These are phyloP conservation scores for Xiphias gladius DNA, from an alignment of 2,113 vertebrate species.

Conservation along the genomic window DNA sequence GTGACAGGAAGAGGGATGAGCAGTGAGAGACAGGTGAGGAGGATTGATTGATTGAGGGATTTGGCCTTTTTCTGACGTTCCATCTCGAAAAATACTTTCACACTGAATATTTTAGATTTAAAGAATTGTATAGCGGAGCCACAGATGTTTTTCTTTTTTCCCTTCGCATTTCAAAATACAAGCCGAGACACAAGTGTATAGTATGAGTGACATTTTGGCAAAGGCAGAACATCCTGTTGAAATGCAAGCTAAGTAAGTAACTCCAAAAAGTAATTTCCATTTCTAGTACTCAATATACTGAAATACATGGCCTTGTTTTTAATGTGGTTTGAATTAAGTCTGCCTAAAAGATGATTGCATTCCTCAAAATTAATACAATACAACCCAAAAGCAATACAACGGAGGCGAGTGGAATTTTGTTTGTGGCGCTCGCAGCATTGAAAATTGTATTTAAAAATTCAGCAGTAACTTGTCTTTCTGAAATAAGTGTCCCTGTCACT, in stretches of 20 bases:
- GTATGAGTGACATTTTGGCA: slow-evolving; percentile 36
- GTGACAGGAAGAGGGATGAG: slow-evolving; percentile 20
- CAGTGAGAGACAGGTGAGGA: not conserved
- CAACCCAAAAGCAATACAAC: not conserved
- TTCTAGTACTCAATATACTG: too few species aligned
- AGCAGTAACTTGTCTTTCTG: not conserved
- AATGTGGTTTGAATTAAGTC: not conserved
- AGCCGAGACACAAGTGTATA: not conserved
- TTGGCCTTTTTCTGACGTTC: slow-evolving; percentile 43
- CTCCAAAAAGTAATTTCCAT: not conserved
- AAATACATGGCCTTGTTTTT: not conserved
- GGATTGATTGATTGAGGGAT: slow-evolving; percentile 38
- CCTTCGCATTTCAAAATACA: slow-evolving; percentile 23
- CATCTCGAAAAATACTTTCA: slow-evolving; percentile 26
- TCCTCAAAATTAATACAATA: not conserved
- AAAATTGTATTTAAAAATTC: not conserved
- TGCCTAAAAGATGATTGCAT: slow-evolving; percentile 6
- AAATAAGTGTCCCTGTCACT: not conserved
- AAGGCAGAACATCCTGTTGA: slow-evolving; percentile 18
- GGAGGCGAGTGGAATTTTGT: not conserved
- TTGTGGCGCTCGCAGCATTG: not conserved
- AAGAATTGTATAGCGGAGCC: slow-evolving; percentile 15
- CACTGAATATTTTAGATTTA: slow-evolving; percentile 7
- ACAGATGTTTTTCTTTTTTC: not conserved
- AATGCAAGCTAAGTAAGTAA: slow-evolving; percentile 16